phyloP scores from a whole-genome alignment of 2,113 vertebrate species.

The Chroicocephalus ridibundus region DNA sequence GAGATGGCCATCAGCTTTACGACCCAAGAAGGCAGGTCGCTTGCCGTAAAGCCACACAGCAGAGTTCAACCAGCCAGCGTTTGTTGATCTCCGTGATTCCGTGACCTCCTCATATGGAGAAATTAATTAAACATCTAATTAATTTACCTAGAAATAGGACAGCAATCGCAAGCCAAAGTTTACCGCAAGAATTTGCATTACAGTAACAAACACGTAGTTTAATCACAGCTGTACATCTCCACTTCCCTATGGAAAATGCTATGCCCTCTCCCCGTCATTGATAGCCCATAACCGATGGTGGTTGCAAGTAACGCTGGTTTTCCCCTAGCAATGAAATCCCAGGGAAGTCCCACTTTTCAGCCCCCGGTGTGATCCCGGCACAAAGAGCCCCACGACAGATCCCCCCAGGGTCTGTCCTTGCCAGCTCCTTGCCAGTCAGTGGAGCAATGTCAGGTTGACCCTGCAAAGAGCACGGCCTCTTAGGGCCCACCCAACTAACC shows the following conservation, averaged over 20 bases:
- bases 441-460: background rate
- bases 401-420: too few relatives aligned
- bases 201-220: background rate
- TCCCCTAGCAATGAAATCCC: background rate
- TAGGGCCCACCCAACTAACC: background rate
- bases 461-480: background rate
- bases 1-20: background rate
- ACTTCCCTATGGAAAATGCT: background rate
- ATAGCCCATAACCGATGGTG: background rate
- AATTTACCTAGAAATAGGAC: constrained; percentile 2
- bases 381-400: rapidly evolving
- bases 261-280: background rate
- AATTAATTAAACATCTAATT: background rate
- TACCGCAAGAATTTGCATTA: background rate
- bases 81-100: background rate
- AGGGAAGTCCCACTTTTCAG: background rate
- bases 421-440: background rate
- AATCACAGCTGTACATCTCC: background rate
- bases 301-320: background rate
- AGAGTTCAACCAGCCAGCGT: background rate
- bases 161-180: background rate
- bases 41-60: background rate
- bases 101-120: background rate
- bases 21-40: background rate
- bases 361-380: background rate